A percentile compares a stretch with the other conserved stretches of the same genome.
Evolutionary conservation across 2,888 invertebrate genomes (phyloP).

Genomic region (Amblyjoppa proteus): DNA sequence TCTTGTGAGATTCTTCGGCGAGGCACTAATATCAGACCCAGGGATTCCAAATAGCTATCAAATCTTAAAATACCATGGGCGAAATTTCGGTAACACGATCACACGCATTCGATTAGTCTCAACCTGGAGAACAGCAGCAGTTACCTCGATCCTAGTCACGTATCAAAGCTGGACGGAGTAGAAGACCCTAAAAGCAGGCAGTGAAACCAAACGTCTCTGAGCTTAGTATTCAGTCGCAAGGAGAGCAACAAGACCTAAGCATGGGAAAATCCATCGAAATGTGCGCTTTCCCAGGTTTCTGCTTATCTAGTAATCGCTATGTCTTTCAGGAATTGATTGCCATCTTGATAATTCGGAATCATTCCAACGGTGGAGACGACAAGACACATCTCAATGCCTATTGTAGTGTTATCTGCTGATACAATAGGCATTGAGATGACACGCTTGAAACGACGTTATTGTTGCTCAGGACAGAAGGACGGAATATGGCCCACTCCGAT

Average conservation of each 20-base stretch:
- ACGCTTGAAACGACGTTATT: too few relatives aligned
- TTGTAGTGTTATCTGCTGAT: background rate
- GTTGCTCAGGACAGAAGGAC: too few relatives aligned
- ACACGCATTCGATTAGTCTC: too few relatives aligned
- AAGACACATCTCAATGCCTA: background rate
- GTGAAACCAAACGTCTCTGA: background rate
- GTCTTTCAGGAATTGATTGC: background rate
- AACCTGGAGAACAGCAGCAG: too few relatives aligned
- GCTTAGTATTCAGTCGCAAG: background rate
- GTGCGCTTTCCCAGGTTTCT: background rate
- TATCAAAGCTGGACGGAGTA: background rate
- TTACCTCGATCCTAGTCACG: too few relatives aligned
- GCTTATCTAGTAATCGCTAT: background rate
- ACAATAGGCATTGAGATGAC: too few relatives aligned
- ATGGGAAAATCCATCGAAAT: background rate
- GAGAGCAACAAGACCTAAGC: background rate
- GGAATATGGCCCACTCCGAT: too few relatives aligned
- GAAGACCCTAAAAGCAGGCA: background rate
- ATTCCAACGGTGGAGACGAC: background rate
- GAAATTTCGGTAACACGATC: too few relatives aligned
- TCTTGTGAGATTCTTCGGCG: too few relatives aligned
- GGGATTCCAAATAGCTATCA: too few relatives aligned
- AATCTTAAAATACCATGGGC: too few relatives aligned
- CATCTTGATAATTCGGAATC: background rate
- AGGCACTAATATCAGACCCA: too few relatives aligned